phyloP scores from a whole-genome alignment of 2,797 vertebrate genomes.

The Anolis apletophallus region DNA sequence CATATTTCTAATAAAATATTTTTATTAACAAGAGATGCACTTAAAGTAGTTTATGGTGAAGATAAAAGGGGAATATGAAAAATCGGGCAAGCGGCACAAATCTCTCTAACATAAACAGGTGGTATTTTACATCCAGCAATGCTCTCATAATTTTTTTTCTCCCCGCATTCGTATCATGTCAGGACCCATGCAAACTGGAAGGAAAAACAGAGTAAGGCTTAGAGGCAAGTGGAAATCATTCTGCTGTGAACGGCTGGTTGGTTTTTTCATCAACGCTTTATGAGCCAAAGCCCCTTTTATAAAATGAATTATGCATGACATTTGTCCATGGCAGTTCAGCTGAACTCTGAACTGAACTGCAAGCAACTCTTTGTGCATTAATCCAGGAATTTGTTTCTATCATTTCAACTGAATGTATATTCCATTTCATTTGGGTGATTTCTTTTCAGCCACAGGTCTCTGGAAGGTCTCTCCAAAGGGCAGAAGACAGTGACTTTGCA shows the following conservation, averaged over 20 bases:
- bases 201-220: not conserved
- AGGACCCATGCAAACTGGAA: not conserved
- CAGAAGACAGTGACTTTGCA: not conserved
- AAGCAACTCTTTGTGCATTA: slow-evolving; percentile 26
- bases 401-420: not conserved
- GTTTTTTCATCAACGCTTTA: not conserved
- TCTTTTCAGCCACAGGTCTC: not conserved
- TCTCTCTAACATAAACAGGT: slow-evolving; percentile 31
- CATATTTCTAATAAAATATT: slow-evolving; percentile 32
- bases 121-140: slow-evolving; percentile 30
- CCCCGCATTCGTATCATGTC: not conserved
- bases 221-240: slow-evolving; percentile 33
- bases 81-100: not conserved
- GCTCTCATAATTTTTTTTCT: slow-evolving; percentile 19
- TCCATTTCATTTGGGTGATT: slow-evolving; percentile 14
- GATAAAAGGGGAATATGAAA: slow-evolving; percentile 25
- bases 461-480: not conserved
- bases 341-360: slow-evolving; percentile 51
- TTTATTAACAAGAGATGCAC: slow-evolving; percentile 29
- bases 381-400: slow-evolving; percentile 7
- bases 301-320: slow-evolving; percentile 54
- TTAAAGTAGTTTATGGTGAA: slow-evolving; percentile 42
- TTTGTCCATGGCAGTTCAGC: slow-evolving; percentile 36
- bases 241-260: not conserved
- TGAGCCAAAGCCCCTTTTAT: not conserved